Base-by-base conservation (phyloP, 2,797 vertebrate species). In the Sus cebifrons region DNA sequence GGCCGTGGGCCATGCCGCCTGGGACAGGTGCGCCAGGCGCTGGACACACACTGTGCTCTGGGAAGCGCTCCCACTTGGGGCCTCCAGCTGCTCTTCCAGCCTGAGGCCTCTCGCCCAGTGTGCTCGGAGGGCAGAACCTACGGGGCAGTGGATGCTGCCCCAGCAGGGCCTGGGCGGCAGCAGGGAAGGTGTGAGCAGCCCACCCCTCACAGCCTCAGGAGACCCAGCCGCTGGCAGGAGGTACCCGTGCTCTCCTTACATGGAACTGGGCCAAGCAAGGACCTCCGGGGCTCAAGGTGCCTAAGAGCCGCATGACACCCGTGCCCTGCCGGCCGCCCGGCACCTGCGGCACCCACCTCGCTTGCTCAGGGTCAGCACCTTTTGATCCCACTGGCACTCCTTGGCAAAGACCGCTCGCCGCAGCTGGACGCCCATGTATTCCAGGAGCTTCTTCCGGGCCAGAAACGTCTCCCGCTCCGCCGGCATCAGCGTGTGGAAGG, bases 401-500 rank as follows among this genome's bases (percentile, higher is more conserved):
- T 86, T 98, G 79, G 71, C 71, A 3, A 86, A 29, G 14, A 97
- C 97, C 0, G 98, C 96, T 0, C 92, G 73, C 54, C 99, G 99
- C 87, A 99, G 97, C 40, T 98, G 97, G n/a, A 98, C 78, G 52
- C 97, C 98, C 98, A 99, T 98, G 92, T 97, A 93, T 9, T 97
- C 98, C 67, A 99, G 98, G 81, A 99, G 96, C 74, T 98, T 97
- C 79, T 88, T 98, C 10, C 99, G 98, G 23, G 95, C 88, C 49
- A 98, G 97, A 44, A 98, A 98, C 0, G 81, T 95, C 89, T 99
- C 98, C 70, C 98, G 98, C 94, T 99, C 99, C 0, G 40, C 62
- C 0, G 97, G 96, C 95, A 88, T 98, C 65, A 99, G 97, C 56
- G 98, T 93, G 2, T 99, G 99, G 97, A 99, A 99, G 5, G 99